phyloP scores from a whole-genome alignment of 53 echinoderm and acorn worm genomes.

The Echinometra lucunter region DNA sequence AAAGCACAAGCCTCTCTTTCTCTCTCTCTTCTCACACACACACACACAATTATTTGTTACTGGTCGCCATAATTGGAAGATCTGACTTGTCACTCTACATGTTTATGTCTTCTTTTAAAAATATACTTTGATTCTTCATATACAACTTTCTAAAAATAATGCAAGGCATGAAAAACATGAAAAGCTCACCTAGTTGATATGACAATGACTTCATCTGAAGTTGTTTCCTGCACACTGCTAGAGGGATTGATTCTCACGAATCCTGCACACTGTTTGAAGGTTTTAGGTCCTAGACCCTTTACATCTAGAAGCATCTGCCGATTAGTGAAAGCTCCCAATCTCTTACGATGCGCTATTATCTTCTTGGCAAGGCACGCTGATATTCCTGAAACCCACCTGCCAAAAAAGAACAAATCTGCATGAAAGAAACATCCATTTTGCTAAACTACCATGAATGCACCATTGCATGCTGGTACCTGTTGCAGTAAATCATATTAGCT shows the following conservation, averaged over 20 bases:
- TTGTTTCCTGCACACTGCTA: background rate
- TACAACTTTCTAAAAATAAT: background rate
- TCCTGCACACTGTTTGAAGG: constrained; percentile 96
- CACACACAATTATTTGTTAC: background rate
- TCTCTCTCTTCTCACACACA: too few species aligned
- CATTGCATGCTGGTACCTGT: background rate
- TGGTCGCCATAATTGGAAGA: background rate
- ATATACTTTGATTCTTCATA: too few species aligned
- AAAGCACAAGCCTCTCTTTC: background rate
- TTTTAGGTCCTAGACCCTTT: constrained; percentile 87
- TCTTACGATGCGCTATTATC: constrained; percentile 83
- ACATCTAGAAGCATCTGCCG: constrained; percentile 76
- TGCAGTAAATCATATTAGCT: background rate
- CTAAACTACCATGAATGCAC: too few species aligned
- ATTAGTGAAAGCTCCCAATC: constrained; percentile 84
- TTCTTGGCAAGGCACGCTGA: constrained; percentile 82
- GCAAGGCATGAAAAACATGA: background rate
- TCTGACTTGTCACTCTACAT: background rate
- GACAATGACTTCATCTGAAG: constrained; percentile 21
- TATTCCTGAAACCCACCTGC: constrained; percentile 90
- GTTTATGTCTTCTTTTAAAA: background rate
- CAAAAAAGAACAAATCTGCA: background rate
- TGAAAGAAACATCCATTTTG: too few species aligned
- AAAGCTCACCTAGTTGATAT: constrained; percentile 3
- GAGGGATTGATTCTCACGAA: constrained; percentile 82